Evolutionary conservation across 2,113 vertebrate genomes (phyloP).

Genomic region (Pelvicachromis taeniatus): DNA sequence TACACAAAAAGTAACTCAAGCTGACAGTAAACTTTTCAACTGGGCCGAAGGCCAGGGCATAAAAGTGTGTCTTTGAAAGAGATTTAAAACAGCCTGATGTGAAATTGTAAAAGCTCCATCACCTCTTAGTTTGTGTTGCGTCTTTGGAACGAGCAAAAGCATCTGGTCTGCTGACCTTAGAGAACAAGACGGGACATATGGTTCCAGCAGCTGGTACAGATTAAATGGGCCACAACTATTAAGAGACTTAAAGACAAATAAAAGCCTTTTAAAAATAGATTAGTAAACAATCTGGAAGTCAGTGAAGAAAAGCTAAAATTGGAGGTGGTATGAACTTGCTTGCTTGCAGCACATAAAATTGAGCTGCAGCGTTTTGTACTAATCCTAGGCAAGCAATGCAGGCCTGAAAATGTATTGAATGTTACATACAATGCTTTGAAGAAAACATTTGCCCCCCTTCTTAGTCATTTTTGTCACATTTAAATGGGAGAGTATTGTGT

Average conservation of each 20-base stretch:
- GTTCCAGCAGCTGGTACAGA: background rate
- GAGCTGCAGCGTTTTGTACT: background rate
- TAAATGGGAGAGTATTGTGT: background rate
- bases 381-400: background rate
- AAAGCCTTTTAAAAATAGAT: background rate
- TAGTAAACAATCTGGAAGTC: background rate
- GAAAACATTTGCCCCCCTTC: background rate
- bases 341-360: background rate
- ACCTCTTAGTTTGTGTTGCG: background rate
- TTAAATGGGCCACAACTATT: background rate
- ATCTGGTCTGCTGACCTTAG: background rate
- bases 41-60: background rate
- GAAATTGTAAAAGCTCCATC: background rate
- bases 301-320: background rate
- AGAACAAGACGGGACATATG: background rate
- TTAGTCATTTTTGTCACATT: background rate
- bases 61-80: background rate
- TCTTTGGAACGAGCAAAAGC: background rate
- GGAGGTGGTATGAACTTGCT: background rate
- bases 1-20: background rate
- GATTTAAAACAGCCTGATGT: background rate
- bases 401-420: background rate
- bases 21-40: background rate
- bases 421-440: background rate
- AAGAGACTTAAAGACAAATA: too few species aligned